These are phyloP conservation scores for Limanda limanda DNA, from an alignment of 2,113 vertebrate species.

Conservation along the genomic window DNA sequence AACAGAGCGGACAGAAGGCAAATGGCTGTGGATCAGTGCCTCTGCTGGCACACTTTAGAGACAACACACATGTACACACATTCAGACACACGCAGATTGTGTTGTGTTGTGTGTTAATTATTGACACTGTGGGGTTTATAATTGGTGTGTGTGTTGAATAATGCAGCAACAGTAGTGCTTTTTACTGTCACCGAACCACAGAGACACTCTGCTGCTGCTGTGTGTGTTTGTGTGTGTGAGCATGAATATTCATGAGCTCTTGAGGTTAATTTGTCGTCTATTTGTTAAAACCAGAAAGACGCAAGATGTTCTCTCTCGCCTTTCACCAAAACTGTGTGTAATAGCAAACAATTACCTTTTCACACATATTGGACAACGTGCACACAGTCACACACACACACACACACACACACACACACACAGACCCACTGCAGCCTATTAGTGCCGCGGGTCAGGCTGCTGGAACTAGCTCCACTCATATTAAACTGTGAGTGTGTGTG, in stretches of 20 bases:
- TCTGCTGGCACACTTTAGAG: too few species aligned
- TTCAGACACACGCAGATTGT: constrained; percentile 7
- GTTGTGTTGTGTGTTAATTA: constrained; percentile 60
- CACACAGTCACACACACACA: constrained; percentile 22
- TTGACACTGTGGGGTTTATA: constrained; percentile 67
- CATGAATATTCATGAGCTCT: constrained; percentile 71
- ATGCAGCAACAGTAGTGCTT: constrained; percentile 65
- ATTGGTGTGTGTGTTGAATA: constrained; percentile 69
- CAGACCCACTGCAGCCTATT: constrained; percentile 20
- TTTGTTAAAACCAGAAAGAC: constrained; percentile 71
- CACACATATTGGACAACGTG: not conserved
- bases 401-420: constrained; percentile 24
- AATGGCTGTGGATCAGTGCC: too few species aligned
- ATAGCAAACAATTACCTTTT: not conserved
- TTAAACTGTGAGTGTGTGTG: too few species aligned
- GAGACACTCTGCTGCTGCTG: constrained; percentile 6
- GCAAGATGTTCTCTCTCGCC: constrained; percentile 61
- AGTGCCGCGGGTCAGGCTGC: too few species aligned
- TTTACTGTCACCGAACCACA: constrained; percentile 62
- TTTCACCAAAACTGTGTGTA: constrained; percentile 33
- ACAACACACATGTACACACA: not conserved
- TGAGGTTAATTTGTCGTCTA: constrained; percentile 71
- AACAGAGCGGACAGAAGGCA: too few species aligned
- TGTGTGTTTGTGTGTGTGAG: constrained; percentile 43
- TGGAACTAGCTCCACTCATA: too few species aligned